A percentile compares a stretch with the other conserved stretches of the same genome.
Conservation (phyloP, 2,113 vertebrate genomes). For the Anseranas semipalmata region DNA sequence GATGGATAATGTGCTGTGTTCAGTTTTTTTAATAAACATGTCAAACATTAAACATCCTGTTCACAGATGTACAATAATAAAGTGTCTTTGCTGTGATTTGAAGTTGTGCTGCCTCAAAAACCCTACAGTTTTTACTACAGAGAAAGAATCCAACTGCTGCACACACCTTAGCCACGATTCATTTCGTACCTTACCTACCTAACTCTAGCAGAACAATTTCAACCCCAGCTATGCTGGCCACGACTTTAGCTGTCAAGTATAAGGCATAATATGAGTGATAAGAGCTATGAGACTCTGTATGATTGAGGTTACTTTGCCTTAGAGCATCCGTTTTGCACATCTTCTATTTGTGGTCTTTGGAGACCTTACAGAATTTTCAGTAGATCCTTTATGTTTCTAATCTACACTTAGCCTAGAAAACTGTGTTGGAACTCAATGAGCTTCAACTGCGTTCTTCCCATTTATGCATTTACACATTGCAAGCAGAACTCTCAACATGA, state of each 20-base stretch:
- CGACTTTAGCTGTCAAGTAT: background rate
- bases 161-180: background rate
- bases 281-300: background rate
- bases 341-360: background rate
- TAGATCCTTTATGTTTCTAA: background rate
- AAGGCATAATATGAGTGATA: background rate
- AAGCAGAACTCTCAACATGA: background rate
- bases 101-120: slow-evolving; percentile 6
- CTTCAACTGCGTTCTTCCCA: background rate
- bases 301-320: background rate
- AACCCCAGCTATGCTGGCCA: background rate
- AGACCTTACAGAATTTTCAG: background rate
- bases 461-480: background rate
- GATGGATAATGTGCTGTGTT: slow-evolving; percentile 54
- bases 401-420: background rate
- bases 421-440: background rate
- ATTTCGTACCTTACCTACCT: background rate
- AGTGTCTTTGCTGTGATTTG: slow-evolving; percentile 21
- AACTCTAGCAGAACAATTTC: background rate
- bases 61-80: slow-evolving; percentile 40
- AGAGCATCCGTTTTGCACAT: background rate
- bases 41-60: slow-evolving; percentile 42
- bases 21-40: slow-evolving; percentile 52
- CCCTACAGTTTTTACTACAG: background rate
- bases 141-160: background rate